These are phyloP conservation scores for Drosophila parvula DNA, from an alignment of 1,140 invertebrate species.

Conservation along the genomic window DNA sequence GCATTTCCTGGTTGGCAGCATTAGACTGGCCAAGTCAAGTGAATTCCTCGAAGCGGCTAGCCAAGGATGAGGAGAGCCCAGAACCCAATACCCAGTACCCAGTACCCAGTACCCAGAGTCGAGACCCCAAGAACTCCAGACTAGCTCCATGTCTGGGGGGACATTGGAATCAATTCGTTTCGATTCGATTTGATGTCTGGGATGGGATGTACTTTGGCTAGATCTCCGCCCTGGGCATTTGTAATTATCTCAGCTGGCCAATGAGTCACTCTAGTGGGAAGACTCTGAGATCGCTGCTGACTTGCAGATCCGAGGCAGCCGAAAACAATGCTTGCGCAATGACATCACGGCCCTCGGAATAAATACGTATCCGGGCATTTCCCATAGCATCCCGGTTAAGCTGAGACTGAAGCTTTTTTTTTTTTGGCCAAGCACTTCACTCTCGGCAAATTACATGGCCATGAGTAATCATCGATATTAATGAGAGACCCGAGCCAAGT, in stretches of 20 bases:
- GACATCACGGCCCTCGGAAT: conserved; percentile 70
- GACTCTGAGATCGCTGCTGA: conserved; percentile 57
- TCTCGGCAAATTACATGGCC: conserved; percentile 66
- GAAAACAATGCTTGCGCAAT: conserved; percentile 49
- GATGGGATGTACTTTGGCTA: conserved; percentile 18
- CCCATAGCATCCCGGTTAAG: conserved; percentile 58
- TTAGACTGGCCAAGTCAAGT: conserved; percentile 78
- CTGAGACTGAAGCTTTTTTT: not conserved
- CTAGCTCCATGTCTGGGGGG: conserved; percentile 11
- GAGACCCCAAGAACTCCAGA: conserved; percentile 27
- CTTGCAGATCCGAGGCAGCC: conserved; percentile 59
- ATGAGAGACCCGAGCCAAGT: conserved; percentile 32
- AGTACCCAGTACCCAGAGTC: not conserved
- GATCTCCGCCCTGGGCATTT: conserved; percentile 27
- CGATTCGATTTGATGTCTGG: conserved; percentile 3
- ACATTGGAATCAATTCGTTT: conserved; percentile 10
- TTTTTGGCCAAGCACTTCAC: conserved; percentile 65
- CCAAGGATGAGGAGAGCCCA: conserved; percentile 50
- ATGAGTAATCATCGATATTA: conserved; percentile 74
- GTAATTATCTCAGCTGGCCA: conserved; percentile 54
- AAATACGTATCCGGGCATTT: conserved; percentile 68
- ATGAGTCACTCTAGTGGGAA: conserved; percentile 43
- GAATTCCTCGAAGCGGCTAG: conserved; percentile 71
- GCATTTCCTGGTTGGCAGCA: conserved; percentile 83
- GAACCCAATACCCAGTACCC: not conserved